Evolutionary conservation across 2,797 vertebrate genomes (phyloP), one percentile per base, ranked within the genome.

Genomic region (Diplodus sargus): DNA sequence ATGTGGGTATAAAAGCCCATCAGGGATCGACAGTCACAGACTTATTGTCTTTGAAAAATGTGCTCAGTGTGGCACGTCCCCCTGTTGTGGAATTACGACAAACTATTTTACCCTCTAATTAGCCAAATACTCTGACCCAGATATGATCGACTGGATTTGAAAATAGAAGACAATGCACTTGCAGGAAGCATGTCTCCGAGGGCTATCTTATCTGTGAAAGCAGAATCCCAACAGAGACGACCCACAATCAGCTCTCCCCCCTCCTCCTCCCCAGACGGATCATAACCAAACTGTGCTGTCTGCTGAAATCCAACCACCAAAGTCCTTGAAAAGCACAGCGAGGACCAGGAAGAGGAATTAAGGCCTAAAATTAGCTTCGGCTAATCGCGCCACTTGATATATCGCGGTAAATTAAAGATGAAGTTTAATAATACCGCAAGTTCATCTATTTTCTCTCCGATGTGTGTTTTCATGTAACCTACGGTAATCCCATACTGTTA

Each of bases 101-200:
- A 86, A 77, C 63, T 56, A 67, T 87, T 91, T 90, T 81, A 70
- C 83, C 85, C 82, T 86, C 87, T 92, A 91, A 95, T 94, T 92
- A 92, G 91, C 86, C 76, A 89, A 93, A 92, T 93, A 91, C 88
- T 88, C 89, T 90, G 90, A 90, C 92, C 89, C 83, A 93, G 90
- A 94, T 94, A 92, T 83, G 66, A 91, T 93, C 84, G 30, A 78
- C 66, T 84, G 88, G 79, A 80, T 86, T 85, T 88, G 80, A 70
- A 88, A 86, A 86, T 61, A 39, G 67, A 74, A 88, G 85, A 78
- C 43, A 66, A 86, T 89, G 53, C 34, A 25, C 84, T 83, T 67
- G 74, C 87, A 90, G 87, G 84, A 82, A 66, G 66, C 20, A 3
- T 65, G 84, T 85, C 89, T 92, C 88, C 0, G 15, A 85, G 82